Conservation (phyloP, 2,888 invertebrate species). For the Ophonus ardosiacus region DNA sequence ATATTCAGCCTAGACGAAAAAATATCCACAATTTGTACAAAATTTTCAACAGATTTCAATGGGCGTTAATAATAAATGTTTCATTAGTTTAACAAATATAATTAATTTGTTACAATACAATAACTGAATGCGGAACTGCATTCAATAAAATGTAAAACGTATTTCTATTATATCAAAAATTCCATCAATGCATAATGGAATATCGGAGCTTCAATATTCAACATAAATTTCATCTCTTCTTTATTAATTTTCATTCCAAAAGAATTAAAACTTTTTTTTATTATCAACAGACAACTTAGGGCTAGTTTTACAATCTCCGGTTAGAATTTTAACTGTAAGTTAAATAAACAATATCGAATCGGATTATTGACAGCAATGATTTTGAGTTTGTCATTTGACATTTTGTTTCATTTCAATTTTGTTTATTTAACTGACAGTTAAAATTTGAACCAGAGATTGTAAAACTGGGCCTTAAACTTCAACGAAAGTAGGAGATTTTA, state of each 20-base stretch:
- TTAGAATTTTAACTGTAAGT: too few species aligned
- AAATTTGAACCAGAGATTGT: too few species aligned
- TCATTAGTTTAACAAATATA: constrained; percentile 49
- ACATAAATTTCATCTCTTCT: background rate
- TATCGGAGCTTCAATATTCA: background rate
- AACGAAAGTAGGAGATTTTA: too few species aligned
- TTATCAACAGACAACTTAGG: too few species aligned
- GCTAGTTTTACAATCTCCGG: too few species aligned
- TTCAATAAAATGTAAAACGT: constrained; percentile 28
- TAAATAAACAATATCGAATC: too few species aligned
- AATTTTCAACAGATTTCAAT: constrained; percentile 45
- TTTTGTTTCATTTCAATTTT: too few species aligned
- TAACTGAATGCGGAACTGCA: constrained; percentile 25
- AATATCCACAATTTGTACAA: constrained; percentile 47
- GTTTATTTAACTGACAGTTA: too few species aligned
- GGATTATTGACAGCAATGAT: too few species aligned
- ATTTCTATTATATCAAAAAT: constrained; percentile 45
- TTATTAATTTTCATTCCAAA: background rate
- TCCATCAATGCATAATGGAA: constrained; percentile 2
- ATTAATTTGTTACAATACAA: constrained; percentile 48
- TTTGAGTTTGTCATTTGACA: too few species aligned
- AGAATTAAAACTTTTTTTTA: background rate
- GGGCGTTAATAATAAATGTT: constrained; percentile 43
- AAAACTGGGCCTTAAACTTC: too few species aligned
- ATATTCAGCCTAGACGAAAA: constrained; percentile 20